phyloP scores from a whole-genome alignment of 2,797 vertebrate species.

The Paramormyrops hopkinsi region DNA sequence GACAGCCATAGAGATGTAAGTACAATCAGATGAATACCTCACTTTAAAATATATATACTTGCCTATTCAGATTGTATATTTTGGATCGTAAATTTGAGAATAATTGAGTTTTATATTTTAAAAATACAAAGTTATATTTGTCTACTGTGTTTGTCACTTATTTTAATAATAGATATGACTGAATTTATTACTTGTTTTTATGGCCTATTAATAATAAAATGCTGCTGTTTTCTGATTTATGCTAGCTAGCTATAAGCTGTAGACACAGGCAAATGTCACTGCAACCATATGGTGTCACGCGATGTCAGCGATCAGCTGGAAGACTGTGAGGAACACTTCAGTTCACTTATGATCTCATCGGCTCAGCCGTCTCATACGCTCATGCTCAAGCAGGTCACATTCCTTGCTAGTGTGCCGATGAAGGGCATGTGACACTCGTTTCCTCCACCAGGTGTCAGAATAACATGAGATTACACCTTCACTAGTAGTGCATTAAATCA shows the following conservation, averaged over 20 bases:
- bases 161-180: neutral
- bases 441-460: slow-evolving; percentile 52
- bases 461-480: neutral
- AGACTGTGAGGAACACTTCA: neutral
- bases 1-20: neutral
- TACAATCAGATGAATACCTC: neutral
- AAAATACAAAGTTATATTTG: slow-evolving; percentile 2
- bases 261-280: neutral
- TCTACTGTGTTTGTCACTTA: neutral
- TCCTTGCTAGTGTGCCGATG: neutral
- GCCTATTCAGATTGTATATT: slow-evolving; percentile 14
- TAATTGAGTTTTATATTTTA: slow-evolving; percentile 16
- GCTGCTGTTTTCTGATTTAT: neutral
- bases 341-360: neutral
- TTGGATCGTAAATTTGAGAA: slow-evolving; percentile 4
- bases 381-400: neutral
- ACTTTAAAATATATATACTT: neutral
- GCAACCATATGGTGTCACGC: neutral
- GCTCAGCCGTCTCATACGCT: neutral
- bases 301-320: neutral
- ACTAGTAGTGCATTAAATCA: neutral
- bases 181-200: neutral
- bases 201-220: neutral
- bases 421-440: neutral
- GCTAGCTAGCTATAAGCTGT: neutral